Conservation (phyloP, 30 jellyfish, hydroid and myxozoan genomes). For the Turritopsis rubra region DNA sequence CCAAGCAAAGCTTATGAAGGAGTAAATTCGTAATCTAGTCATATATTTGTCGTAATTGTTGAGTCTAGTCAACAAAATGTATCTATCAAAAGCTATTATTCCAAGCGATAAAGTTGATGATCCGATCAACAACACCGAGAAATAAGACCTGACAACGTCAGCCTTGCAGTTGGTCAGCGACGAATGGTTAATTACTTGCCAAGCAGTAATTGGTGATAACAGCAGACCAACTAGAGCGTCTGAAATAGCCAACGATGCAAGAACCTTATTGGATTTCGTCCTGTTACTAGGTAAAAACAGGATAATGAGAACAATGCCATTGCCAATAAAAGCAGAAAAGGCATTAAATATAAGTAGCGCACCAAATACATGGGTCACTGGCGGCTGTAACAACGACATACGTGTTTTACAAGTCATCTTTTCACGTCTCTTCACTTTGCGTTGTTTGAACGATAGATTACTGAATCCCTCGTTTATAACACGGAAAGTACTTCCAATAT, state of each 20-base stretch:
- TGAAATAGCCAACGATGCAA: conserved; percentile 55
- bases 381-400: conserved; percentile 18
- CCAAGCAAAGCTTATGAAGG: conserved; percentile 49
- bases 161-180: conserved; percentile 35
- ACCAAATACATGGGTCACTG: conserved; percentile 40
- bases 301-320: conserved; percentile 32
- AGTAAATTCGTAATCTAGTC: conserved; percentile 37
- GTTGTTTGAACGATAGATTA: neutral
- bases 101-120: conserved; percentile 59
- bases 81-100: conserved; percentile 61
- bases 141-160: conserved; percentile 42
- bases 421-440: neutral
- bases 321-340: conserved; percentile 30
- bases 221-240: conserved; percentile 62
- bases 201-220: conserved; percentile 39
- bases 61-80: conserved; percentile 45
- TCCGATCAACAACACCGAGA: conserved; percentile 55
- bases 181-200: conserved; percentile 33
- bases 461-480: no score
- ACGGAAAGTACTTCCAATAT: no score
- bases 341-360: conserved; percentile 28
- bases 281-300: conserved; percentile 21
- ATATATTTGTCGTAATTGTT: conserved; percentile 32
- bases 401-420: neutral
- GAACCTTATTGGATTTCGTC: conserved; percentile 41